These are phyloP conservation scores for Acromyrmex echinatior DNA, from an alignment of 1,140 invertebrate species.

Conservation along the genomic window DNA sequence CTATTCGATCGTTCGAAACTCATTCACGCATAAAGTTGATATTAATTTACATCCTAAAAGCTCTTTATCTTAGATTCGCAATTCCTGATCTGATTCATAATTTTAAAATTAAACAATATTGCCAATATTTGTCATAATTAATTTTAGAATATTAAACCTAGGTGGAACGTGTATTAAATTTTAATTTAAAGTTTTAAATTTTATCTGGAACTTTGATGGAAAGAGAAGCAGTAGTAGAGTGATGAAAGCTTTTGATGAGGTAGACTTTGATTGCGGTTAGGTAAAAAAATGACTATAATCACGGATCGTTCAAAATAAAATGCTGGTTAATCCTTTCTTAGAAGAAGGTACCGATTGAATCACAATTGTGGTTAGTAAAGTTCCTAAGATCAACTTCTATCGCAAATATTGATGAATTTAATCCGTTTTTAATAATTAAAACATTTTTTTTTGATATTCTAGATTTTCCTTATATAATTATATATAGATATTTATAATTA, in stretches of 20 bases:
- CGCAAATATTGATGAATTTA: background rate
- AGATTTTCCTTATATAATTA: background rate
- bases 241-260: background rate
- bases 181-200: background rate
- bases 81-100: background rate
- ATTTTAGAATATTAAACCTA: background rate
- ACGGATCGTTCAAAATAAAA: constrained; percentile 6
- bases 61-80: background rate
- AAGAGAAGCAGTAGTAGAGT: background rate
- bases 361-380: constrained; percentile 11
- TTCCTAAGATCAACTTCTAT: background rate
- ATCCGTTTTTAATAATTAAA: background rate
- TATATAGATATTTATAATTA: background rate
- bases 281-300: background rate
- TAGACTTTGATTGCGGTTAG: constrained; percentile 12
- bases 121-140: background rate
- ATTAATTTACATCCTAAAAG: background rate
- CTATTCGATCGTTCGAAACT: background rate
- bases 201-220: background rate
- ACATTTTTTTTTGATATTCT: background rate
- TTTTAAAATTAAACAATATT: background rate
- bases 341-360: background rate
- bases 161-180: background rate
- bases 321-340: background rate
- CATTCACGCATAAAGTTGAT: background rate